Evolutionary conservation across 2,113 vertebrate genomes (phyloP).

Genomic region (Osmerus mordax): DNA sequence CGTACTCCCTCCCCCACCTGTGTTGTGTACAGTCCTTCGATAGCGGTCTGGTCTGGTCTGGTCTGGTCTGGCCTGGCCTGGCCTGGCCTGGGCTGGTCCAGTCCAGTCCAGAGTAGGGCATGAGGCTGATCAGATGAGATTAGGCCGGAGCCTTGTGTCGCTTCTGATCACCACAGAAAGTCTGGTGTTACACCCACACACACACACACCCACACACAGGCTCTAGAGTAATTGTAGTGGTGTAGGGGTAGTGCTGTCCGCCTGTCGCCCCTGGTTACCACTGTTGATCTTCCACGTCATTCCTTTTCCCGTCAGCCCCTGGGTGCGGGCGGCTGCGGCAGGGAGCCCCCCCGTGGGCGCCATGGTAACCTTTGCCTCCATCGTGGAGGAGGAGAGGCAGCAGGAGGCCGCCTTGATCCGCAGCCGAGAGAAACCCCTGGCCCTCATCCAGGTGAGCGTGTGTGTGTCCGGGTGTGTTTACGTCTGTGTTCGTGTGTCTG

Average conservation of each 20-base stretch:
- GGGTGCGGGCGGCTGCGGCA: constrained; percentile 76
- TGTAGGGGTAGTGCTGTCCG: neutral
- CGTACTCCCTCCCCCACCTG: neutral
- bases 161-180: neutral
- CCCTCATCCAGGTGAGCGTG: constrained; percentile 88
- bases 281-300: neutral
- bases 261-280: constrained; percentile 1
- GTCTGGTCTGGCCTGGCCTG: too few species aligned
- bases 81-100: too few species aligned
- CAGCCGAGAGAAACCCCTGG: constrained; percentile 93
- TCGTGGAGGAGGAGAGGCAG: constrained; percentile 91
- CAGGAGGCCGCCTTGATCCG: constrained; percentile 93
- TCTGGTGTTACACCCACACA: neutral
- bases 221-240: constrained; percentile 12
- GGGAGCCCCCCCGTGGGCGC: constrained; percentile 65
- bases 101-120: too few species aligned
- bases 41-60: too few species aligned
- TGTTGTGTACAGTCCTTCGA: too few species aligned
- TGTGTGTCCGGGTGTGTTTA: constrained; percentile 1
- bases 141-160: too few species aligned
- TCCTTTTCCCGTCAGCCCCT: constrained; percentile 76
- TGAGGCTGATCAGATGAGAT: too few species aligned
- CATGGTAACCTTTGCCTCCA: constrained; percentile 87
- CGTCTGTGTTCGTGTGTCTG: neutral
- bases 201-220: neutral